These are phyloP conservation scores for Ptychobarbus kaznakovi DNA, from an alignment of 2,797 vertebrate species.

Conservation along the genomic window DNA sequence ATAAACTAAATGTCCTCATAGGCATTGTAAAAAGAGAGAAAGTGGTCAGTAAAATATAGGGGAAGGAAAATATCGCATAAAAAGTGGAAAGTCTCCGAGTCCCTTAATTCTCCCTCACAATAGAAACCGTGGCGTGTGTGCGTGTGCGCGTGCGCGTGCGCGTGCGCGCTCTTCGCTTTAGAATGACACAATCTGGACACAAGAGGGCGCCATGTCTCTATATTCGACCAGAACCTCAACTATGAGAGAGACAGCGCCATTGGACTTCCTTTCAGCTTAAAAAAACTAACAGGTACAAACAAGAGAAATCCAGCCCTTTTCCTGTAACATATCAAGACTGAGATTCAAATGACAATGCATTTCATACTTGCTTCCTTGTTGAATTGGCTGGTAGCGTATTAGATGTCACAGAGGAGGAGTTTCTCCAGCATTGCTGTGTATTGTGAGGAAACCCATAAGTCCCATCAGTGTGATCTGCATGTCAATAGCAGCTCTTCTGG, in stretches of 20 bases:
- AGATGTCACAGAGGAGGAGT: not conserved
- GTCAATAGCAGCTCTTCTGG: constrained; percentile 2
- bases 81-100: not conserved
- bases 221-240: not conserved
- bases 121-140: not conserved
- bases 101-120: not conserved
- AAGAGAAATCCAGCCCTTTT: not conserved
- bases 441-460: constrained; percentile 14
- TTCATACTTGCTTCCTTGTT: not conserved
- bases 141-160: not conserved
- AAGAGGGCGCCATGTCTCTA: constrained; percentile 18
- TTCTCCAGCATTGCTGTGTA: constrained; percentile 23
- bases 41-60: not conserved
- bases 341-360: not conserved
- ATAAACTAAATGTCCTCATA: not conserved
- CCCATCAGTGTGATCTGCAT: constrained; percentile 16
- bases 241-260: not conserved
- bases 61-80: not conserved
- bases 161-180: not conserved
- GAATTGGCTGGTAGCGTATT: not conserved
- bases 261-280: no score
- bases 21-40: not conserved
- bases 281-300: not conserved
- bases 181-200: not conserved
- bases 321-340: not conserved